These are phyloP conservation scores for Chrysochloris asiatica DNA, from an alignment of 2,113 vertebrate genomes.

Conservation along the genomic window DNA sequence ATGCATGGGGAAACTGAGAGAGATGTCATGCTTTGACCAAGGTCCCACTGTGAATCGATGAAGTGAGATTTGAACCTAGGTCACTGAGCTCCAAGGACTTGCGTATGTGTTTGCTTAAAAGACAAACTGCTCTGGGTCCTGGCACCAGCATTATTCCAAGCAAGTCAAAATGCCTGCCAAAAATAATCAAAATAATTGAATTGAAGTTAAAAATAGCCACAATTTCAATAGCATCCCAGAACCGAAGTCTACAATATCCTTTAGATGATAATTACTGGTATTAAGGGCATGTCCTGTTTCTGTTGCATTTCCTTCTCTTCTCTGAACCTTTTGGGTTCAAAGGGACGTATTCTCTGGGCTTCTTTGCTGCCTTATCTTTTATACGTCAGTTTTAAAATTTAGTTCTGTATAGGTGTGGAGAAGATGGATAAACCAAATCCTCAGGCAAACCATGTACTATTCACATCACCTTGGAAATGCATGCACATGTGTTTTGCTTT, in stretches of 20 bases:
- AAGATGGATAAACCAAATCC: too few relatives aligned
- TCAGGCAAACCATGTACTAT: neutral
- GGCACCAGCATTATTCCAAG: neutral
- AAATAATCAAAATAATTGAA: constrained; percentile 66
- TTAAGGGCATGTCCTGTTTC: constrained; percentile 41
- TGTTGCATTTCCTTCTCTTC: constrained; percentile 10
- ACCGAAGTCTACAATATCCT: constrained; percentile 37
- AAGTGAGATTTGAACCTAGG: neutral
- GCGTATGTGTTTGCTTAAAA: constrained; percentile 42
- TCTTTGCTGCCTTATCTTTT: neutral
- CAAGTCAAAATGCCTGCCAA: constrained; percentile 50
- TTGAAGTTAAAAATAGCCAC: constrained; percentile 57
- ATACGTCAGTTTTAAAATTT: too few relatives aligned
- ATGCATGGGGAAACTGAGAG: neutral
- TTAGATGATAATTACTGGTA: constrained; percentile 52
- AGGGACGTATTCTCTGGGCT: neutral
- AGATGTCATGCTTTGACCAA: neutral
- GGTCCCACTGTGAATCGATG: neutral
- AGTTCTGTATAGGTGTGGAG: too few relatives aligned
- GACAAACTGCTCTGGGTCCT: neutral
- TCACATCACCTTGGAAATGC: neutral
- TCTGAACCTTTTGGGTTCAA: constrained; percentile 50
- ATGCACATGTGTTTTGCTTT: neutral
- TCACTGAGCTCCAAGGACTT: neutral
- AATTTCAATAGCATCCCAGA: constrained; percentile 50